phyloP scores from a whole-genome alignment of 1,140 invertebrate genomes.

The Formica selysi region DNA sequence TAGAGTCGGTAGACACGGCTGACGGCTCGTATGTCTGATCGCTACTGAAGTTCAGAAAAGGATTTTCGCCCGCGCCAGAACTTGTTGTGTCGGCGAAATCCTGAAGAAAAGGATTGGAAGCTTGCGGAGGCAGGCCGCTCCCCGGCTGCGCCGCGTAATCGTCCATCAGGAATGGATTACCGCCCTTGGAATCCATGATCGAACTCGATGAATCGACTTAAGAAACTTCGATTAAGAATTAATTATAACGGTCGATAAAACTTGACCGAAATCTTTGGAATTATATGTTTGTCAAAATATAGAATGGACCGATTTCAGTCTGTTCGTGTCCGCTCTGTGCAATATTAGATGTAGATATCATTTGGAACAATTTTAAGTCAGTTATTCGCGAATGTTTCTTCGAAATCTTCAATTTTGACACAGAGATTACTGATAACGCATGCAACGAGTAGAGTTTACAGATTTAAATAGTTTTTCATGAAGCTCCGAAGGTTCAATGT shows the following conservation, averaged over 20 bases:
- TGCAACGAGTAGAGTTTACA: neutral
- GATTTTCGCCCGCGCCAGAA: conserved; percentile 84
- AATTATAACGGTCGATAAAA: conserved; percentile 3
- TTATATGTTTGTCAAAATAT: neutral
- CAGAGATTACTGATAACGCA: neutral
- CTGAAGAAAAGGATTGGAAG: conserved; percentile 92
- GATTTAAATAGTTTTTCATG: neutral
- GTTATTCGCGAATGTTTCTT: neutral
- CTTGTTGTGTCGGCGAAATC: conserved; percentile 81
- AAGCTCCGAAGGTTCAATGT: conserved; percentile 3
- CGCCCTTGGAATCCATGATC: conserved; percentile 87
- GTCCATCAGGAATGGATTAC: conserved; percentile 93
- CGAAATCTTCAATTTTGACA: neutral
- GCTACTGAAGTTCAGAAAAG: conserved; percentile 88
- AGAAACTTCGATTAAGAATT: neutral
- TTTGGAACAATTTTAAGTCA: neutral
- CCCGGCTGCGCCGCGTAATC: conserved; percentile 84
- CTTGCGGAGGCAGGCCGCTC: conserved; percentile 82
- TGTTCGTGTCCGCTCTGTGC: neutral
- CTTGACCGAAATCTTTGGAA: conserved; percentile 18
- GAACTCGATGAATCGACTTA: neutral
- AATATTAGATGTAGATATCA: neutral
- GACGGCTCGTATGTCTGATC: conserved; percentile 80
- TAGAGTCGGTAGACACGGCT: conserved; percentile 80
- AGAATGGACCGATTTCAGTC: conserved; percentile 16